Base-by-base conservation (phyloP, 2,113 vertebrate genomes). In the Perca fluviatilis region DNA sequence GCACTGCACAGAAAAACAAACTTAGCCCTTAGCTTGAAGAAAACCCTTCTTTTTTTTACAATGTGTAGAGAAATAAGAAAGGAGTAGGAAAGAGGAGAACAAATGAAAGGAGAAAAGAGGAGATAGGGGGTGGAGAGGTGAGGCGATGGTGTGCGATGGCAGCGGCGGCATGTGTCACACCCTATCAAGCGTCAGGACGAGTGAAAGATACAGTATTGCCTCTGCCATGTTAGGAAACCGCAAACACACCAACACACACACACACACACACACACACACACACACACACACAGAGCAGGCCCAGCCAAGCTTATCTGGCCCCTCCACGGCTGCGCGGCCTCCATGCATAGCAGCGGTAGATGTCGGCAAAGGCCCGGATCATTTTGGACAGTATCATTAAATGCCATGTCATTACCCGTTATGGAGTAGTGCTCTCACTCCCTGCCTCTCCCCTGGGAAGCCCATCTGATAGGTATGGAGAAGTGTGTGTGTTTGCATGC, bases 361-460 rank as follows among this genome's bases (percentile, higher is more conserved):
- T 96, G 93, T 97, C 96, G 96, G 94, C 95, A 89, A 95, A 89
- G 93, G 94, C 95, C 93, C 88, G 97, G 96, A 99, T 99, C 97
- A 96, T 97, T 98, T 96, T 97, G 97, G 98, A 99, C 98, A 99
- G 97, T 98, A 98, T 99, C 98, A 99, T 99, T 99, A 99, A 99
- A 99, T 97, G 97, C 96, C 97, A 97, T 95, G 98, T 99, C 98
- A 97, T 98, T 98, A 97, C 96, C 96, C 96, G 97, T 99, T 99
- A 99, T 96, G 96, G 97, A 97, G 96, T 95, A 96, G 95, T 96
- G 95, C 96, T 95, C 96, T 95, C 93, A 96, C 96, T 96, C 95
- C 95, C 93, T 94, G 82, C 61, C 88, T 93, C 95, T 95, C 97
- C 95, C 97, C 88, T 83, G 97, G 96, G 97, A 67, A 95, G 94